Evolutionary conservation across 2,113 vertebrate species (phyloP).

Genomic region (Actenoides hombroni): DNA sequence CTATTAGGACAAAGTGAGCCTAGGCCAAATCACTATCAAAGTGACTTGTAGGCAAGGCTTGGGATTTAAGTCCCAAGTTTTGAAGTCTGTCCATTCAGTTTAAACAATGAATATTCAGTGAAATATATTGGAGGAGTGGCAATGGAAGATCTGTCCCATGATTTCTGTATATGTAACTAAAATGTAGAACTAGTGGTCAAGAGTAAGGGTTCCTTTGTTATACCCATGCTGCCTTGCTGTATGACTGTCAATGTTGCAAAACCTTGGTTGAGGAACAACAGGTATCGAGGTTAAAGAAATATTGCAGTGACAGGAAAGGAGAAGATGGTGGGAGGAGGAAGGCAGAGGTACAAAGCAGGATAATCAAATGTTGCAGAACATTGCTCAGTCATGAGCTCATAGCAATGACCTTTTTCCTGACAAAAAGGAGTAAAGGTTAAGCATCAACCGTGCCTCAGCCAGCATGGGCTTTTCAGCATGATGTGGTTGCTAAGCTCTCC

Average conservation of each 20-base stretch:
- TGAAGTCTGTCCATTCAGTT: not conserved
- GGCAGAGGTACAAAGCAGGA: not conserved
- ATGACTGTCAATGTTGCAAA: not conserved
- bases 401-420: slow-evolving; percentile 27
- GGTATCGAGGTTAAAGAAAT: not conserved
- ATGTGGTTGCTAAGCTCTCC: slow-evolving; percentile 29
- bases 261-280: not conserved
- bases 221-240: rapidly evolving
- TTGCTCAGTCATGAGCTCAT: slow-evolving; percentile 40
- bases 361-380: slow-evolving; percentile 12
- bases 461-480: not conserved
- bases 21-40: not conserved
- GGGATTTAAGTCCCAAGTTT: not conserved
- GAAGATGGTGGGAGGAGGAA: not conserved
- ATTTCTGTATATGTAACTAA: not conserved
- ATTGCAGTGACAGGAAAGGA: not conserved
- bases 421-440: slow-evolving; percentile 21
- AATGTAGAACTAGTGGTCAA: not conserved
- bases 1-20: not conserved
- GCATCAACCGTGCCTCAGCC: not conserved
- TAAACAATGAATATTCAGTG: not conserved
- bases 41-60: not conserved
- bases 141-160: not conserved
- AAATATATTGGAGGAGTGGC: not conserved
- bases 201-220: not conserved